Evolutionary conservation across 2,888 invertebrate species (phyloP).

Genomic region (Callyntrura sp.): DNA sequence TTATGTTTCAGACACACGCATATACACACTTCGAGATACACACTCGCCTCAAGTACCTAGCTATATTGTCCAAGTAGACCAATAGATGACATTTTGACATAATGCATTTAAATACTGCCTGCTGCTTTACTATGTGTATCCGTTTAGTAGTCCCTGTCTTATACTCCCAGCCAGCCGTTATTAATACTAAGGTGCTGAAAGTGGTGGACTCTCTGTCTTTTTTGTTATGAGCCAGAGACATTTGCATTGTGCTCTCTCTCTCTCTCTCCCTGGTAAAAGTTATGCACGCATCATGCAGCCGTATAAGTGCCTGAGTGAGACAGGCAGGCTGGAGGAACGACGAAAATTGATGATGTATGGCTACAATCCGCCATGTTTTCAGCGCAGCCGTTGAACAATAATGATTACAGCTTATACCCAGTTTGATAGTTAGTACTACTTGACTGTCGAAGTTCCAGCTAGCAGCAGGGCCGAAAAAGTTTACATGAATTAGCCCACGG

Average conservation of each 20-base stretch:
- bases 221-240: background rate
- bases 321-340: background rate
- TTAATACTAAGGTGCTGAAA: background rate
- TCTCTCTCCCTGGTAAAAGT: background rate
- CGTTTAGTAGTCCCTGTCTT: background rate
- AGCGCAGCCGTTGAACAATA: no score
- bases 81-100: background rate
- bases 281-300: constrained; percentile 18
- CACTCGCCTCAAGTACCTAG: no score
- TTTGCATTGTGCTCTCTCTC: background rate
- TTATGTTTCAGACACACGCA: no score
- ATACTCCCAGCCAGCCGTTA: background rate
- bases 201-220: background rate
- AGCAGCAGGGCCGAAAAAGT: background rate
- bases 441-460: background rate
- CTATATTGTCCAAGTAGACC: background rate
- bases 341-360: constrained; percentile 4
- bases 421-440: no score
- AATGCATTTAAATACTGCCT: background rate
- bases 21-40: background rate
- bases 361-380: background rate
- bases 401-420: no score
- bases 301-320: background rate
- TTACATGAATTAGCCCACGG: background rate
- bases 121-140: background rate